Evolutionary conservation across 1,140 invertebrate genomes (phyloP), one percentile per base, ranked within the genome.

Genomic region (Whitmania pigra): DNA sequence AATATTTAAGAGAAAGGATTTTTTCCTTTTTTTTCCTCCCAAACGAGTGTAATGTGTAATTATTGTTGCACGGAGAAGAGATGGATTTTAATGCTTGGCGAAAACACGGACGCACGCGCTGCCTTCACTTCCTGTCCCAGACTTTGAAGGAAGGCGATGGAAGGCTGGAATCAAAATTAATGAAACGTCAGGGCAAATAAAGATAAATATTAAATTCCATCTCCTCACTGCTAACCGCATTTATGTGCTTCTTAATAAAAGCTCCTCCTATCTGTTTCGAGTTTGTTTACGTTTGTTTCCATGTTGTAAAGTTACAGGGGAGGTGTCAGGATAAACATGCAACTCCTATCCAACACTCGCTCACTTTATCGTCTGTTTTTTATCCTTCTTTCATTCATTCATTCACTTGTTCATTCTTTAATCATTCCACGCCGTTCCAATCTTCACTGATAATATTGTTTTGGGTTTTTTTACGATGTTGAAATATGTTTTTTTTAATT

Each of bases 171-270:
- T 63, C 57, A 63, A 63, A 63, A 63, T 63, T 63, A 63, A 63
- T 63, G 57, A 63, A 63, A 63, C 57, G 57, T 63, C 57, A 63
- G 57, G 57, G 22, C 57, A 63, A 63, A 63, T 63, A 63, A 63
- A 63, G 57, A 63, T 63, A 63, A 25, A 63, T 63, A 63, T 63
- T 4, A 63, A 63, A 63, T 63, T 63, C 22, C 57, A 15, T 63
- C 29, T 31, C 2, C 18, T n/a, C 57, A 63, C 29, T 63, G 22
- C 22, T 63, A 25, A 22, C 22, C 29, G 22, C 57, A 63, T 63
- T 63, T 31, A 63, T 63, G 22, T 31, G 29, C 29, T 63, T 31
- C 22, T 63, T 63, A 49, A 49, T 49, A 49, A 49, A 49, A 49
- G 3, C 11, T 49, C 43, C 11, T 49, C 1, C 43, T 11, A 49